Evolutionary conservation across 2,888 invertebrate genomes (phyloP).

Genomic region (Apotomis capreana): DNA sequence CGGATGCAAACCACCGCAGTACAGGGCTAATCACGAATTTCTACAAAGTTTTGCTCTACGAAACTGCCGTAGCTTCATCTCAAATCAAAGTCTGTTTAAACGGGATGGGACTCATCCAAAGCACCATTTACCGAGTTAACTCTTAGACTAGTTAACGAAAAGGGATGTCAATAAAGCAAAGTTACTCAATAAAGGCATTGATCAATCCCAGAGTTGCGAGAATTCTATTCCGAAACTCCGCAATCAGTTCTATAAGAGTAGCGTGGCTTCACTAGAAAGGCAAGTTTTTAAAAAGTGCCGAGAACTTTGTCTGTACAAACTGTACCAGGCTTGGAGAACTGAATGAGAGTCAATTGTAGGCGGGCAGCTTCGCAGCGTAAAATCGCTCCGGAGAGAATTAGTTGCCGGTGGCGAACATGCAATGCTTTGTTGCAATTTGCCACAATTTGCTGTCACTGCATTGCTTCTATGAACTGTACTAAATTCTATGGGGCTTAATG

Average conservation of each 20-base stretch:
- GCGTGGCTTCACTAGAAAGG: conserved; percentile 5
- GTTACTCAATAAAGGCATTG: conserved; percentile 30
- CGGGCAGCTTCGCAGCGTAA: conserved; percentile 54
- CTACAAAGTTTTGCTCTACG: conserved; percentile 7
- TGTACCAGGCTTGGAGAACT: conserved; percentile 49
- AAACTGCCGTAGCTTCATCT: conserved; percentile 7
- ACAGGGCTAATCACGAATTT: neutral
- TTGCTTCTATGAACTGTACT: conserved; percentile 47
- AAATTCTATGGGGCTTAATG: neutral
- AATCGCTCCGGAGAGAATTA: conserved; percentile 65
- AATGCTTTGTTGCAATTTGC: conserved; percentile 71
- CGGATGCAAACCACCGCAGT: neutral
- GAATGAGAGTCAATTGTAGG: conserved; percentile 60
- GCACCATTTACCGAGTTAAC: conserved; percentile 14
- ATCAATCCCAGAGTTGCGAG: conserved; percentile 20
- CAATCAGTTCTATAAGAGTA: conserved; percentile 33
- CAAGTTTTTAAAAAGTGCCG: conserved; percentile 37
- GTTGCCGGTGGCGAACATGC: conserved; percentile 56
- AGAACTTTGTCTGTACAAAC: conserved; percentile 30
- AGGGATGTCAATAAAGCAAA: conserved; percentile 35
- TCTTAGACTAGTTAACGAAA: conserved; percentile 28
- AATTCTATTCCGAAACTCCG: conserved; percentile 30
- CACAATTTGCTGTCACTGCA: conserved; percentile 59
- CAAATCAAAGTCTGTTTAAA: conserved; percentile 19
- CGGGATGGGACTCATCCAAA: conserved; percentile 16